Evolutionary conservation across 2,888 invertebrate genomes (phyloP).

Genomic region (Torymus texanus): DNA sequence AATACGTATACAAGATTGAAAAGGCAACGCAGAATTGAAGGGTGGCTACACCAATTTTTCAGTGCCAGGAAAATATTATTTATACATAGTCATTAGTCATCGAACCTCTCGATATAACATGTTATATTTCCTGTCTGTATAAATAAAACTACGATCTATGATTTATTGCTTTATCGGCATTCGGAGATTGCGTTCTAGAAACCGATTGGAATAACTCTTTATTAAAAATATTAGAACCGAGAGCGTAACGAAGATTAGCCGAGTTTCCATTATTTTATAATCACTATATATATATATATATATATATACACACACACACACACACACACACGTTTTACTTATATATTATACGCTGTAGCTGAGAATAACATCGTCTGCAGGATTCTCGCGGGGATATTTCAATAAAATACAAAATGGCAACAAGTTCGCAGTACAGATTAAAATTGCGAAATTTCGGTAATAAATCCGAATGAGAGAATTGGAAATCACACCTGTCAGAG

Average conservation of each 20-base stretch:
- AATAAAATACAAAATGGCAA: conserved; percentile 29
- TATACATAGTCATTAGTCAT: conserved; percentile 20
- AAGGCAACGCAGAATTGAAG: not conserved
- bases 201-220: not conserved
- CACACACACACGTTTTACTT: not conserved
- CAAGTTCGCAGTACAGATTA: conserved; percentile 30
- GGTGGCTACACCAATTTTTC: conserved; percentile 11
- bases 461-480: conserved; percentile 42
- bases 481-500: conserved; percentile 34
- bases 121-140: not conserved
- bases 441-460: conserved; percentile 42
- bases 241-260: not conserved
- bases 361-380: not conserved
- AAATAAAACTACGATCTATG: conserved; percentile 6
- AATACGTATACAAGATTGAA: no score
- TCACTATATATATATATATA: not conserved
- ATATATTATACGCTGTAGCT: not conserved
- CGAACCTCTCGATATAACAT: not conserved
- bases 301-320: no score
- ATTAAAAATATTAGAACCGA: not conserved
- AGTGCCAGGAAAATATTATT: conserved; percentile 32
- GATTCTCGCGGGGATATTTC: not conserved
- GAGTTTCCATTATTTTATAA: not conserved
- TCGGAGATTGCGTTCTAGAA: not conserved
- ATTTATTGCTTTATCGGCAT: conserved; percentile 19